Evolutionary conservation across 2,113 vertebrate genomes (phyloP), one percentile per base, ranked within the genome.

Genomic region (Phrynosoma blainvillii): DNA sequence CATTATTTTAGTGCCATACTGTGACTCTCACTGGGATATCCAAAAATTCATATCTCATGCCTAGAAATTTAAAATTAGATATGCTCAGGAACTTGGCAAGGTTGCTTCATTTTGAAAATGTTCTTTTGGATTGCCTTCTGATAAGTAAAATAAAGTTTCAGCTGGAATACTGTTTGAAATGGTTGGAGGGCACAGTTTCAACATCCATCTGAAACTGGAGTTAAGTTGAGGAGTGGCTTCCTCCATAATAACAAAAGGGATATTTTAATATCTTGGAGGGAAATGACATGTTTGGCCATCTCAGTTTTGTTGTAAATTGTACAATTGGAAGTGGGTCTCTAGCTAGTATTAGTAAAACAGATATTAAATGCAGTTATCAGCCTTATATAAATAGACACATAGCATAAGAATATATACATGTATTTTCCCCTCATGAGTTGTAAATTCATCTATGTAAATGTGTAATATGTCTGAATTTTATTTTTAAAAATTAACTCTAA

Each of bases 51-150:
- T 89, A 94, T 82, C 95, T 91, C 87, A 93, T 94, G 94, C 87
- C 89, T 96, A 91, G 40, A 96, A 95, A 95, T 95, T 92, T 93
- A 91, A 95, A 96, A 96, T 94, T 94, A 93, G 93, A 92, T 92
- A 95, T 93, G 94, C 93, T 92, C 56, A 83, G 88, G 91, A 95
- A 84, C 87, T 92, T 94, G 90, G 78, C 18, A 85, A 90, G 93
- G 87, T 91, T 91, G 92, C 91, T 91, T 91, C 92, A 90, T 93
- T 93, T 94, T 88, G 73, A 82, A 92, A 94, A 88, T 86, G 32
- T 92, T 90, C 91, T 79, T 90, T 68, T 90, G 95, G 94, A 95
- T 96, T 95, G 94, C 74, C 73, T 90, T 90, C 91, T 90, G 95
- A 95, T 94, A 95, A 94, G 93, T 91, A 89, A 18, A 92, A 90